Evolutionary conservation across 2,888 invertebrate genomes (phyloP).

Genomic region (Volucella inflata): DNA sequence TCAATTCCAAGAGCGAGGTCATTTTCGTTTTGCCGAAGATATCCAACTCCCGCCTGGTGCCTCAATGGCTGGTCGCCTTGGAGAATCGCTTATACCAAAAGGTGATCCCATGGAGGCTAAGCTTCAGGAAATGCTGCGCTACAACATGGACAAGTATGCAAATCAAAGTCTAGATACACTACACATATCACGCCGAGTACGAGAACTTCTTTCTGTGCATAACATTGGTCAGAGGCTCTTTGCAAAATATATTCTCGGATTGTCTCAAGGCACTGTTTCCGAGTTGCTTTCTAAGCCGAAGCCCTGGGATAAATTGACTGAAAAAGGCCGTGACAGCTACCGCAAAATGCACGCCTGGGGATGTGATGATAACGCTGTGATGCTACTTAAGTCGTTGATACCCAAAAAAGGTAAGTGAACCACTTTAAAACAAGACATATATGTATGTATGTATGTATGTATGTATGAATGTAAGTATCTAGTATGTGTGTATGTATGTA

Average conservation of each 20-base stretch:
- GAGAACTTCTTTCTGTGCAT: constrained; percentile 97
- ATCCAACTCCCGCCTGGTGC: constrained; percentile 90
- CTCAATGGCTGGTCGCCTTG: constrained; percentile 92
- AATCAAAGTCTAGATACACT: constrained; percentile 97
- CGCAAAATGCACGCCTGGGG: constrained; percentile 99
- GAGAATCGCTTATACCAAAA: constrained; percentile 96
- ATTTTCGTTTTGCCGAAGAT: constrained; percentile 93
- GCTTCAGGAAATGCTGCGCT: constrained; percentile 95
- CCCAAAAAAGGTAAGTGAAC: constrained; percentile 95
- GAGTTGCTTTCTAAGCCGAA: constrained; percentile 99
- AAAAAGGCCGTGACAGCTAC: constrained; percentile 99
- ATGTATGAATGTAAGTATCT: too few species aligned
- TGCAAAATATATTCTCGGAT: constrained; percentile 98
- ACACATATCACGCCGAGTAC: constrained; percentile 95
- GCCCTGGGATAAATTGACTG: constrained; percentile 99
- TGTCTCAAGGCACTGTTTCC: constrained; percentile 98
- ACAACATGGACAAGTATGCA: constrained; percentile 98
- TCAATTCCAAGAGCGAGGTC: constrained; percentile 91
- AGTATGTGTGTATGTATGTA: too few species aligned
- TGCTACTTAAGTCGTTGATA: constrained; percentile 98
- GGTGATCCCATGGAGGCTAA: constrained; percentile 97
- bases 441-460: constrained; percentile 4
- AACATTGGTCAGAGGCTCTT: constrained; percentile 99
- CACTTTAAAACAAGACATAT: neutral
- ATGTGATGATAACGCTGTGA: constrained; percentile 97